Conservation (phyloP, 2,888 invertebrate genomes). For the Lissonota sp. region DNA sequence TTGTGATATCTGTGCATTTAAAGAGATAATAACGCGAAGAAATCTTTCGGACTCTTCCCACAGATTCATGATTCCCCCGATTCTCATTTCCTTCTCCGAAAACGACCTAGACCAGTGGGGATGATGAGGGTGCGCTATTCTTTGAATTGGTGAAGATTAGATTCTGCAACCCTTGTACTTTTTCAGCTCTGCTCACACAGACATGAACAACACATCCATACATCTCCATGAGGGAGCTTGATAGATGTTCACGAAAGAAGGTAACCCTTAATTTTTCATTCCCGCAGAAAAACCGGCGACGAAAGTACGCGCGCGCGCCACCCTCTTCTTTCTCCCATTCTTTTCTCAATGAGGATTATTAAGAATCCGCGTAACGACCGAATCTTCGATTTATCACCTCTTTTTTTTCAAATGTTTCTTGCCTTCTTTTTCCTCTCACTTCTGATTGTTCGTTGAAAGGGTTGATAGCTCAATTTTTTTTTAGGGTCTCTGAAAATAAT, state of each 20-base stretch:
- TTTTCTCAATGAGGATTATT: constrained; percentile 29
- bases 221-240: constrained; percentile 63
- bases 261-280: constrained; percentile 77
- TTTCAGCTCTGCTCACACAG: constrained; percentile 54
- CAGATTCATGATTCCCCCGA: not conserved
- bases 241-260: constrained; percentile 77
- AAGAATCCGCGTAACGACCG: constrained; percentile 39
- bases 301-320: not conserved
- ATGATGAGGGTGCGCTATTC: constrained; percentile 46
- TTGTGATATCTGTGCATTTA: constrained; percentile 17
- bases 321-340: constrained; percentile 27
- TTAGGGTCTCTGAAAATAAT: not conserved
- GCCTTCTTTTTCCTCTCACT: not conserved
- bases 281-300: constrained; percentile 34
- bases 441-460: not conserved
- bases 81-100: constrained; percentile 4
- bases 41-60: constrained; percentile 12
- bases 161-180: constrained; percentile 78
- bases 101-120: constrained; percentile 15
- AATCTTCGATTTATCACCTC: constrained; percentile 38
- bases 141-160: constrained; percentile 79
- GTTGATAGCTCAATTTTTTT: not conserved
- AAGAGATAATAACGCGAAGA: constrained; percentile 50
- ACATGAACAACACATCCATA: not conserved
- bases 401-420: constrained; percentile 5